Percentiles rank a stretch among this genome's conserved stretches.
These are phyloP conservation scores for Pterocles burchelli DNA, from an alignment of 2,113 vertebrate species.

Conservation along the genomic window DNA sequence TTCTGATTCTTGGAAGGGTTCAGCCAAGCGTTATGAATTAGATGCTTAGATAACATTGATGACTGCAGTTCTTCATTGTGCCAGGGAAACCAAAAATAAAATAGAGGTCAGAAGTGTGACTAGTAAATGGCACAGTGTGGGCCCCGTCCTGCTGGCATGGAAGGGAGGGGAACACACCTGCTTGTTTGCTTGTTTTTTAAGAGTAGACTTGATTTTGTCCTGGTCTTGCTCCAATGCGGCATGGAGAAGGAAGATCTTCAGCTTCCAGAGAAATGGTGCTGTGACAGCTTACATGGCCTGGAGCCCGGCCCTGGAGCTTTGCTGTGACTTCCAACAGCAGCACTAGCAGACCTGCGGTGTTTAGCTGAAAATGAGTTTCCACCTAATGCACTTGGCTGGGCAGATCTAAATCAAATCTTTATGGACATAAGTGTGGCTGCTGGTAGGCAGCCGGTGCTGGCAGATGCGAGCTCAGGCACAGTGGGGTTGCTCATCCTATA, in stretches of 20 bases:
- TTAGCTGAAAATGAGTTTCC: constrained; percentile 3
- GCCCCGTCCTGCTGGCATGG: neutral
- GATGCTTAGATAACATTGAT: constrained; percentile 62
- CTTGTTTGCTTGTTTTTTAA: neutral
- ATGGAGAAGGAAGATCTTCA: neutral
- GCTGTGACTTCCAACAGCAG: neutral
- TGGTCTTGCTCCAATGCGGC: accelerated
- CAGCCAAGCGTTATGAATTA: constrained; percentile 62
- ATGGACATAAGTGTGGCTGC: neutral
- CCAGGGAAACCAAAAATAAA: constrained; percentile 51
- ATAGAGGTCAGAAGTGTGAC: constrained; percentile 38
- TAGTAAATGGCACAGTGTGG: neutral
- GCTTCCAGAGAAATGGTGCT: neutral
- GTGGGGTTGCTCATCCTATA: neutral
- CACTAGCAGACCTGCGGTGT: neutral
- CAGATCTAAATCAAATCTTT: neutral
- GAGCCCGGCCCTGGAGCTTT: neutral
- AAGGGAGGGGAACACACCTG: neutral
- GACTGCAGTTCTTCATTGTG: constrained; percentile 38
- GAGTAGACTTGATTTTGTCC: neutral
- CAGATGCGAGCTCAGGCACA: neutral
- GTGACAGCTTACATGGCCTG: neutral
- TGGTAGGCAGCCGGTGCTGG: neutral
- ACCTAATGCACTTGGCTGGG: neutral
- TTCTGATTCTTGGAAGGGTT: constrained; percentile 61